A percentile compares a stretch with the other conserved stretches of the same genome.
phyloP scores from a whole-genome alignment of 2,797 vertebrate species.

The Amazona ochrocephala region DNA sequence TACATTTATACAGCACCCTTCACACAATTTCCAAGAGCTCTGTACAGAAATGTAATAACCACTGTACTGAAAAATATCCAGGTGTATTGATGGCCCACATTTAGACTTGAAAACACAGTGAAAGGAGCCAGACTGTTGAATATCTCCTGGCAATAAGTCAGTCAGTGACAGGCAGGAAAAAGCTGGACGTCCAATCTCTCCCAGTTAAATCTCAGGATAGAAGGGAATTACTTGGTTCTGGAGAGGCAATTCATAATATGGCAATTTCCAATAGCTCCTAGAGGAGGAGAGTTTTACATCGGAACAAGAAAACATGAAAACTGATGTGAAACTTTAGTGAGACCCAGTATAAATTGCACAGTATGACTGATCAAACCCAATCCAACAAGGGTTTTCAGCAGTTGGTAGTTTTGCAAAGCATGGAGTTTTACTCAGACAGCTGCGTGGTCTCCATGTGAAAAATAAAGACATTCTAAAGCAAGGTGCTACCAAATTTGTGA shows the following conservation, averaged over 20 bases:
- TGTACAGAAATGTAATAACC: constrained; percentile 23
- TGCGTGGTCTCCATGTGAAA: not conserved
- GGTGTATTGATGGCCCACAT: not conserved
- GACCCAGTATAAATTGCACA: not conserved
- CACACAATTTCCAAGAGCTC: constrained; percentile 38
- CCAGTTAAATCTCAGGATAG: not conserved
- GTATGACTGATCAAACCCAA: not conserved
- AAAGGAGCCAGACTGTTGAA: not conserved
- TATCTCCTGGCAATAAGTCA: constrained; percentile 8
- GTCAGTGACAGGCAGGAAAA: not conserved
- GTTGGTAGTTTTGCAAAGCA: not conserved
- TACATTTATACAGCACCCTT: constrained; percentile 46
- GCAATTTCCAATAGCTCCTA: not conserved
- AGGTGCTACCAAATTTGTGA: not conserved
- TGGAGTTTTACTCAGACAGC: not conserved
- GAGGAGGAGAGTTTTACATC: not conserved
- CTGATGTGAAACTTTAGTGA: not conserved
- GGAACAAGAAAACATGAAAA: not conserved
- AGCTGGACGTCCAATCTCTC: not conserved
- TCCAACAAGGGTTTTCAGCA: not conserved
- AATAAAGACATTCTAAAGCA: not conserved
- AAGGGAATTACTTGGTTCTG: not conserved
- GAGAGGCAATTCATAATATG: not conserved
- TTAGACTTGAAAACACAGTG: not conserved
- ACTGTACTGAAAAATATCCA: constrained; percentile 28